Evolutionary conservation across 2,113 vertebrate genomes (phyloP).

Genomic region (Alectura lathami): DNA sequence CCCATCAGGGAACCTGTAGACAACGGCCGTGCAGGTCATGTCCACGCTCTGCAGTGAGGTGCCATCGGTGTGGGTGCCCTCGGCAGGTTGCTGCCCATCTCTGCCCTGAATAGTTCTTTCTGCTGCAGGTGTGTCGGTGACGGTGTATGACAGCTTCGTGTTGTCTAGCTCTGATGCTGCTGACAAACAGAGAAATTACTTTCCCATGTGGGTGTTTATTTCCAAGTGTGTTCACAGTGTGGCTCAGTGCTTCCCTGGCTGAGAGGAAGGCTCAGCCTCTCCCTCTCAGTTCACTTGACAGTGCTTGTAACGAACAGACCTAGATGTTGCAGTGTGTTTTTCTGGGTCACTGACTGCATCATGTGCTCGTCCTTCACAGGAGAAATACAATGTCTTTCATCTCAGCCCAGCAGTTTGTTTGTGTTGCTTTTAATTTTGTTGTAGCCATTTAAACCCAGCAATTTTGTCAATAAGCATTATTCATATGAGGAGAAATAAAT

Average conservation of each 20-base stretch:
- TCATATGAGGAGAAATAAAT: neutral
- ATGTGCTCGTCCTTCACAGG: constrained; percentile 26
- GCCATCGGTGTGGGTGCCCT: neutral
- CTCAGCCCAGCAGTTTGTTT: neutral
- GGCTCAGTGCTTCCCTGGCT: neutral
- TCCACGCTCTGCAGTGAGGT: neutral
- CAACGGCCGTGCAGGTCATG: neutral
- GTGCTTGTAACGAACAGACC: neutral
- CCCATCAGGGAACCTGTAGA: neutral
- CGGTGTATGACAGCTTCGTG: neutral
- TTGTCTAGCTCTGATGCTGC: neutral
- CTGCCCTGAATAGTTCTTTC: neutral
- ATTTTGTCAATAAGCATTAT: constrained; percentile 11
- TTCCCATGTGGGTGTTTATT: neutral
- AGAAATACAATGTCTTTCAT: neutral
- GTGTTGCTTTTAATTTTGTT: neutral
- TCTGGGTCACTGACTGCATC: constrained; percentile 14
- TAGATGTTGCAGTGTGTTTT: constrained; percentile 27
- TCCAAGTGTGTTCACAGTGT: neutral
- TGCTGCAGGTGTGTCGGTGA: neutral
- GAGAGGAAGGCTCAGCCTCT: neutral
- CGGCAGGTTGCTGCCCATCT: fast-evolving
- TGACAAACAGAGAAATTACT: neutral
- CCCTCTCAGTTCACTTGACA: constrained; percentile 8
- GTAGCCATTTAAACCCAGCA: neutral